phyloP scores from a whole-genome alignment of 2,113 vertebrate species.

The Serinus canaria region DNA sequence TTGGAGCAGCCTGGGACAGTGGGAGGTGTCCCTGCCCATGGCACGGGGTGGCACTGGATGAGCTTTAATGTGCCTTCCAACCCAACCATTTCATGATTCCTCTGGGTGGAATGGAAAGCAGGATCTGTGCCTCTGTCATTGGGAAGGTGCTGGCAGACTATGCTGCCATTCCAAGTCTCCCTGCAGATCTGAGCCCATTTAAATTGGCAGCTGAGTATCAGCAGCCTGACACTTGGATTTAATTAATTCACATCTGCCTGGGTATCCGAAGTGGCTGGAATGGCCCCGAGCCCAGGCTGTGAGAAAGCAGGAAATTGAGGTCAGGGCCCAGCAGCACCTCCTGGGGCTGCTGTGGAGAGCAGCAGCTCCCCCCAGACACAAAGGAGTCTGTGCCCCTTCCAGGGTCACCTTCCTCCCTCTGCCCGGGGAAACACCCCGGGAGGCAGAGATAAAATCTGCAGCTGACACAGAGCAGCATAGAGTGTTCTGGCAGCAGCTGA shows the following conservation, averaged over 20 bases:
- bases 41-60: rapidly evolving
- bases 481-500: background rate
- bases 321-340: background rate
- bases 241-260: slow-evolving; percentile 11
- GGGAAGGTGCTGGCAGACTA: background rate
- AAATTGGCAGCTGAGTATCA: background rate
- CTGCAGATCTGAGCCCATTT: background rate
- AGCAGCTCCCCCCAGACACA: background rate
- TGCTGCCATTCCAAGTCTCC: rapidly evolving
- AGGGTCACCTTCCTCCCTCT: background rate
- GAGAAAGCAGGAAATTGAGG: background rate
- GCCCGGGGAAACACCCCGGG: rapidly evolving
- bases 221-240: background rate
- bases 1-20: background rate
- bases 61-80: rapidly evolving
- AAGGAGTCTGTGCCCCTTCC: background rate
- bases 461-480: rapidly evolving
- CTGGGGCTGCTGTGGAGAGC: background rate
- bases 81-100: background rate
- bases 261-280: background rate
- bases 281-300: background rate
- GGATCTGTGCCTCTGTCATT: background rate
- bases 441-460: background rate
- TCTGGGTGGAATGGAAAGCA: rapidly evolving
- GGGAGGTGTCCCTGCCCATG: background rate